Evolutionary conservation across 2,113 vertebrate genomes (phyloP), one percentile per base, ranked within the genome.

Genomic region (Anthoscopus minutus): DNA sequence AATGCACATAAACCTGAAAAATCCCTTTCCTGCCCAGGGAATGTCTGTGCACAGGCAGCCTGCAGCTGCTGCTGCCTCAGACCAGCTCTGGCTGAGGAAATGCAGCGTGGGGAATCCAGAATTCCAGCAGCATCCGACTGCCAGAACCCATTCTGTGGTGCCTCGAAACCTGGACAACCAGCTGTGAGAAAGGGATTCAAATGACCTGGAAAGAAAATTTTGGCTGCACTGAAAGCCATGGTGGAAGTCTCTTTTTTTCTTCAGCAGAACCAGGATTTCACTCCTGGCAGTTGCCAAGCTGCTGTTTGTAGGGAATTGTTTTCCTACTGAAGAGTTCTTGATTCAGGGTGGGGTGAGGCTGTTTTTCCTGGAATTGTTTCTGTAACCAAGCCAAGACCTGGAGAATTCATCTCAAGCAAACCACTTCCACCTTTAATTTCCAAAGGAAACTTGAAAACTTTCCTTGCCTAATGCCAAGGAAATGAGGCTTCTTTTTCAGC

Each of bases 101-200:
- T 54, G 58, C 10, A 72, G 35, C 45, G 77, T 51, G 22, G 19
- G 13, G 45, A 60, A 28, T 51, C 9, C 53, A 28, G 21, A 3
- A 67, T 51, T 50, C 25, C 71, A 86, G 53, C 45, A 86, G 65
- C 51, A 40, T 56, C 44, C 2, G 0, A 23, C 62, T 88, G 91
- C 86, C 88, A 87, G 72, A 64, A 72, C 5, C 20, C 40, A 10
- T 71, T 81, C 67, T 19, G 12, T 45, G 69, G 9, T 64, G 57
- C 72, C 67, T 51, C 54, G 31, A 44, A 67, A 78, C 27, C 64
- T 71, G 83, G 47, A 71, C 69, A 81, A 7, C 73, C 91, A 94
- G 77, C 88, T 95, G 83, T 51, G 83, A 89, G 83, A 92, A 84
- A 71, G 72, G 89, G 31, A 78, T 72, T 91, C 80, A 74, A 42